Evolutionary conservation across 1,140 invertebrate species (phyloP).

Genomic region (Drosophila albomicans): DNA sequence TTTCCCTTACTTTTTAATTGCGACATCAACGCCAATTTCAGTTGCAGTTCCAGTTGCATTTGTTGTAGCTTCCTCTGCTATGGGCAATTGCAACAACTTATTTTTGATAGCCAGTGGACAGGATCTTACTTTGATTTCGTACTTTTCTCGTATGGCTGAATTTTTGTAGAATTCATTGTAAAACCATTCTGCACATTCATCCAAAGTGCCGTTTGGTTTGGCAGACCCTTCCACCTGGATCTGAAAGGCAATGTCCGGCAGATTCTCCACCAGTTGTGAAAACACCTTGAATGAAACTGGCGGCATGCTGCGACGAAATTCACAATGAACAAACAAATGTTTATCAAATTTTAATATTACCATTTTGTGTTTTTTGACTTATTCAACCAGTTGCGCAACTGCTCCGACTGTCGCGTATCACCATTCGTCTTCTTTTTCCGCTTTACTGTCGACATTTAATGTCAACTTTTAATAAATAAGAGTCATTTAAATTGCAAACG

Average conservation of each 20-base stretch:
- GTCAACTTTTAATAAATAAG: background rate
- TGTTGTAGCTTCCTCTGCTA: too few species aligned
- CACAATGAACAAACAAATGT: background rate
- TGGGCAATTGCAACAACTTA: constrained; percentile 20
- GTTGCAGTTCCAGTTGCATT: background rate
- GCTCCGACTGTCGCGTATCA: background rate
- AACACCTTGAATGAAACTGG: constrained; percentile 34
- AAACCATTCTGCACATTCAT: constrained; percentile 40
- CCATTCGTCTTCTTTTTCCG: constrained; percentile 15
- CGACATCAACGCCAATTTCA: constrained; percentile 3
- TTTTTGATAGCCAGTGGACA: constrained; percentile 22
- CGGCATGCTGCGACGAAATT: background rate
- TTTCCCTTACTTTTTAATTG: constrained; percentile 7
- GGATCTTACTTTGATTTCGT: constrained; percentile 9
- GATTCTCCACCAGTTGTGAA: constrained; percentile 24
- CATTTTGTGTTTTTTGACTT: constrained; percentile 4
- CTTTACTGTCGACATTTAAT: background rate
- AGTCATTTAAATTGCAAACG: background rate
- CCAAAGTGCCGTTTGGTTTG: background rate
- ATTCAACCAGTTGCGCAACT: constrained; percentile 36
- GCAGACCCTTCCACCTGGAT: constrained; percentile 16
- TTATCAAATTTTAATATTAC: constrained; percentile 9
- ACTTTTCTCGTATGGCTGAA: constrained; percentile 23
- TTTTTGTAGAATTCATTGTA: constrained; percentile 38
- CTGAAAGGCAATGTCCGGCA: constrained; percentile 41